These are phyloP conservation scores for Heliconius aoede DNA, from an alignment of 2,888 invertebrate species.

Conservation along the genomic window DNA sequence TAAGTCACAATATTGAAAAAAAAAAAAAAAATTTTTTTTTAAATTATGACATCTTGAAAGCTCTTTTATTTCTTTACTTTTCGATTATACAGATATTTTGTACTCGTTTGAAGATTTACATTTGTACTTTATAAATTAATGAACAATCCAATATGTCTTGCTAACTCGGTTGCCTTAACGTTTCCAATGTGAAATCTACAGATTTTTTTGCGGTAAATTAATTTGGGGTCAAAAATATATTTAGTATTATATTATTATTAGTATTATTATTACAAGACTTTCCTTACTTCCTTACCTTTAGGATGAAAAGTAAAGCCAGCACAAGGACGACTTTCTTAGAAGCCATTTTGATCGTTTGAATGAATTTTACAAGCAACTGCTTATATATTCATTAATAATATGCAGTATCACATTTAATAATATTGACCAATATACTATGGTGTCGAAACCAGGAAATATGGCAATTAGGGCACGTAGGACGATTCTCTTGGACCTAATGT, in stretches of 20 bases:
- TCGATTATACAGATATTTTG: too few relatives aligned
- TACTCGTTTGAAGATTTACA: too few relatives aligned
- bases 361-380: slow-evolving; percentile 40
- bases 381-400: slow-evolving; percentile 47
- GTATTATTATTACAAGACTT: background rate
- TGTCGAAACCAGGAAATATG: slow-evolving; percentile 55
- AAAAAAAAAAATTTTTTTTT: too few relatives aligned
- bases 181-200: too few relatives aligned
- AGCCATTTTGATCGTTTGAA: slow-evolving; percentile 35
- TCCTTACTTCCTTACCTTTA: slow-evolving; percentile 55
- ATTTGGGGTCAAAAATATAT: background rate
- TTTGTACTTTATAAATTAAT: too few relatives aligned
- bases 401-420: slow-evolving; percentile 14
- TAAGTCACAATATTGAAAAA: too few relatives aligned
- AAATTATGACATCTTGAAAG: too few relatives aligned
- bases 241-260: too few relatives aligned
- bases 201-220: background rate
- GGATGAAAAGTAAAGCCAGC: slow-evolving; percentile 53
- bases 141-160: too few relatives aligned
- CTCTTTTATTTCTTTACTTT: too few relatives aligned
- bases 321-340: slow-evolving; percentile 55
- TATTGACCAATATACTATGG: slow-evolving; percentile 36
- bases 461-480: slow-evolving; percentile 48
- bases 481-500: slow-evolving; percentile 30
- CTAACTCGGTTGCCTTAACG: too few relatives aligned